Base-by-base conservation (phyloP, 2,113 vertebrate species). In the Ibidorhyncha struthersii region DNA sequence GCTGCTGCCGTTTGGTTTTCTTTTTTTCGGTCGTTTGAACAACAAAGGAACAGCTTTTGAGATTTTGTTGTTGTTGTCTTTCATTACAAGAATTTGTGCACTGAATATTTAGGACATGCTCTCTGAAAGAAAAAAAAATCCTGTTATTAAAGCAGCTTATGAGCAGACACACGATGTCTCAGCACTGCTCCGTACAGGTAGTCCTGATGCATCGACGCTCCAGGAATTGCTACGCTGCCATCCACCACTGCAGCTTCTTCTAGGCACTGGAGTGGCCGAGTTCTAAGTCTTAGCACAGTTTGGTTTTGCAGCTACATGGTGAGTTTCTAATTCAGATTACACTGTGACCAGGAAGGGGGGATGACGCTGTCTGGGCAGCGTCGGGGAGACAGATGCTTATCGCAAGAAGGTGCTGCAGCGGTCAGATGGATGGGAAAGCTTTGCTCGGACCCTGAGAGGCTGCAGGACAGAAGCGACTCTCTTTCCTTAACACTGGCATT, bases 31-130 rank as follows among this genome's bases (percentile, higher is more conserved):
- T 43, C n/a, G 16, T 29, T 61, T 56, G 74, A 86, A 95, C 69
- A 92, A 94, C 50, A 96, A 89, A 94, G 23, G 49, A 93, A 89
- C 71, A 96, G 45, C 41, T 66, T 76, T 70, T 83, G 26, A 73
- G 62, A 18, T 73, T 9, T 66, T 65, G 16, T 49, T 47, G 16
- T 49, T 47, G 9, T 53, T 56, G 34, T 56, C 59, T 86, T 95
- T 76, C 15, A 6, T 56, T 47, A 41, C 43, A 95, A 86, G 63
- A 83, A 91, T 86, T 92, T 83, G 23, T 62, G 45, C 69, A 74
- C 26, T 94, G 73, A 86, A 76, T 89, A 83, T 91, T 89, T 73
- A 96, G 86, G 67, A 30, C 25, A 21, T 22, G 53, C 62, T 93
- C 34, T 63, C 82, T 52, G 70, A 69, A 87, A 65, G 45, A 43